Conservation (phyloP, 2,888 invertebrate species). For the Tupiocoris notatus region DNA sequence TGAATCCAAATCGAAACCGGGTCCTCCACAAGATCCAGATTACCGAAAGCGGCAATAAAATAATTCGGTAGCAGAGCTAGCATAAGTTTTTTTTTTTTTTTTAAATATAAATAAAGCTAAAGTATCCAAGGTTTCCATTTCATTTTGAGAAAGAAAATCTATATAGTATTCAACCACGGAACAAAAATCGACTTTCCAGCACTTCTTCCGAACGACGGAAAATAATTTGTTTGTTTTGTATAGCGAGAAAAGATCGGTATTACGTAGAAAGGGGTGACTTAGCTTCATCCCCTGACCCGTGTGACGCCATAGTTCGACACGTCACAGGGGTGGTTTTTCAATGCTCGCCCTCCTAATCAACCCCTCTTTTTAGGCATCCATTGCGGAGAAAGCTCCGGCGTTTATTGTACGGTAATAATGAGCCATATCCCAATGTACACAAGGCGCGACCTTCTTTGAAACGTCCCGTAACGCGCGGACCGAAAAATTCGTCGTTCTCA, state of each 20-base stretch:
- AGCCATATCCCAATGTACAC: background rate
- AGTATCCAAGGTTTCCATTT: too few relatives aligned
- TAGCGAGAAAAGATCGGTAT: slow-evolving; percentile 19
- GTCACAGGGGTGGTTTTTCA: slow-evolving; percentile 10
- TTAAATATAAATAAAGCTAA: too few relatives aligned
- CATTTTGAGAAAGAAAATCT: too few relatives aligned
- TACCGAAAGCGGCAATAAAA: too few relatives aligned
- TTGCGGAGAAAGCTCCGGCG: slow-evolving; percentile 1
- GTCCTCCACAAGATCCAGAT: too few relatives aligned
- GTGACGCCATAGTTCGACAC: background rate
- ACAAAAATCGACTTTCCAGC: too few relatives aligned
- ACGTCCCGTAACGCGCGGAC: background rate
- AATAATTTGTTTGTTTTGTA: slow-evolving; percentile 25
- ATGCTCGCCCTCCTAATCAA: slow-evolving; percentile 7
- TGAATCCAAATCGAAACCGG: too few relatives aligned
- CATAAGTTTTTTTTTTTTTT: too few relatives aligned
- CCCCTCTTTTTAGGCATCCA: background rate
- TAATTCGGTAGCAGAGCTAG: too few relatives aligned
- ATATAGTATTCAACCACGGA: too few relatives aligned
- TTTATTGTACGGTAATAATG: slow-evolving; percentile 9
- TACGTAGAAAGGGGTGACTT: slow-evolving; percentile 18
- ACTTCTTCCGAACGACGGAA: too few relatives aligned
- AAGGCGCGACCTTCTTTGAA: background rate
- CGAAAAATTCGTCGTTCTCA: background rate
- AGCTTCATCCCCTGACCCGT: slow-evolving; percentile 11